Evolutionary conservation across 1,140 invertebrate species (phyloP), one percentile per base, ranked within the genome.

Genomic region (Pachyrhynchus sulphureomaculatus): DNA sequence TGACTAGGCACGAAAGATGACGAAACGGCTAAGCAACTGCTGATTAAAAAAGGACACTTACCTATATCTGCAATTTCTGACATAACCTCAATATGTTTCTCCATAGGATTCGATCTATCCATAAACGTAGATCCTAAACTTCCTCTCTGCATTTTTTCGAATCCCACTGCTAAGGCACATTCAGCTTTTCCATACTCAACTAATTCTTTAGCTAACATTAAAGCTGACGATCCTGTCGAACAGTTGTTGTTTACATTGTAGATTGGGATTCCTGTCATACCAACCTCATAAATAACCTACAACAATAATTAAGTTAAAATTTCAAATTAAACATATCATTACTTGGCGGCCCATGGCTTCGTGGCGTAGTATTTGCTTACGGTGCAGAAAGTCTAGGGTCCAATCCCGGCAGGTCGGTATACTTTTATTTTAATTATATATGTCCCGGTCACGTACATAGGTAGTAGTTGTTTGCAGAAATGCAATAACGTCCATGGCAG

Each of bases 171-270:
- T 33, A 99, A 76, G 0, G 91, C 88, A 76, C 96, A 95, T 72
- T 98, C 88, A 13, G 85, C 83, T 65, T 86, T 81, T 9, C 93
- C 93, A 67, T 88, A 85, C 79, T 95, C 88, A 15, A 99, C 81
- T 6, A 97, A 82, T 76, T 98, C 93, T 73, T 96, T 96, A 0
- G 87, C 95, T 70, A 99, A 78, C 58, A 88, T 85, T 0, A 99
- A 75, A 2, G 96, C 96, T 49, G 91, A 93, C 0, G 96, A 93
- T 9, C 97, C 97, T 15, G 95, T 98, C 0, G 96, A 90, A 74
- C 97, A 99, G 73, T 98, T 98, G 74, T 99, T 99, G 78, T 99
- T 98, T 0, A 98, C 96, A 82, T 99, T 99, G 79, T 91, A 96
- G 60, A 99, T 89, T 8, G 97, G 97, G 68, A 99, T 97, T 17